Evolutionary conservation across 2,113 vertebrate species (phyloP).

Genomic region (Acrocephalus kingi): DNA sequence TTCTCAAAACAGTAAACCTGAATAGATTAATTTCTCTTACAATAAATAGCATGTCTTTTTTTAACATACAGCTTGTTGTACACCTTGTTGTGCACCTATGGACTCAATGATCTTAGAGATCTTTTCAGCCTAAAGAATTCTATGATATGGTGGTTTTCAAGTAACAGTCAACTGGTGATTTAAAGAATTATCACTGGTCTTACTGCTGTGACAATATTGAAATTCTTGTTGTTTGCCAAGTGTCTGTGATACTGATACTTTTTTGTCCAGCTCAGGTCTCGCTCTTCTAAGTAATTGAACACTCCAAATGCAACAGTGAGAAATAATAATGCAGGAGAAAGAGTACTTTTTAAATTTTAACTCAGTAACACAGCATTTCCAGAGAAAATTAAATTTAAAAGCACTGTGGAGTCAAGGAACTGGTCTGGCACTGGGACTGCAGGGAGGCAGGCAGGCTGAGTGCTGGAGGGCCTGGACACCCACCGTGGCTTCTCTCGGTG

Average conservation of each 20-base stretch:
- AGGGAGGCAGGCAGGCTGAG: not conserved
- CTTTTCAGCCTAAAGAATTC: not conserved
- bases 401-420: not conserved
- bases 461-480: not conserved
- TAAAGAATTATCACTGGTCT: not conserved
- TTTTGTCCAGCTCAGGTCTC: not conserved
- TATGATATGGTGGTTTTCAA: not conserved
- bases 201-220: not conserved
- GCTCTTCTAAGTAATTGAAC: not conserved
- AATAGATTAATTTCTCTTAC: not conserved
- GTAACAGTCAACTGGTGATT: not conserved
- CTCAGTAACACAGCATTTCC: not conserved
- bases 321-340: not conserved
- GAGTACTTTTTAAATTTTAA: not conserved
- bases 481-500: rapidly evolving
- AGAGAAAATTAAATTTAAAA: not conserved
- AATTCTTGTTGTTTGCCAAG: not conserved
- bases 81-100: not conserved
- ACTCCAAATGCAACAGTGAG: not conserved
- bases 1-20: not conserved
- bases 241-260: not conserved
- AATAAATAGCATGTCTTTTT: not conserved
- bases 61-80: not conserved
- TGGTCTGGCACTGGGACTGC: not conserved
- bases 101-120: not conserved